Conservation (phyloP, 2,113 vertebrate species). For the Neofelis nebulosa region DNA sequence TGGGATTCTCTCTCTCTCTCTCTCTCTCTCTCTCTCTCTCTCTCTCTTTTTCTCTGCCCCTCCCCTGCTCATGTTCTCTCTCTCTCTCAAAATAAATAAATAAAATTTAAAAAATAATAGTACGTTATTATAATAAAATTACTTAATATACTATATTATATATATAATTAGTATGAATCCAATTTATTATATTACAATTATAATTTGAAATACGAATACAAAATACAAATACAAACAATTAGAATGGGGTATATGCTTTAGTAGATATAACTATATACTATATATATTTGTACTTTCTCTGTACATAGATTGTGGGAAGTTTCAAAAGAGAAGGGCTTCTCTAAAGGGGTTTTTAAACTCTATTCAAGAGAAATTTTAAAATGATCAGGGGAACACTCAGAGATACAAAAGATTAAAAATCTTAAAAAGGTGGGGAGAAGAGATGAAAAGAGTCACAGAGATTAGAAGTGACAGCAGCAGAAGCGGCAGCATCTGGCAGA, state of each 20-base stretch:
- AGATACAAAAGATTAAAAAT: neutral
- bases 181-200: neutral
- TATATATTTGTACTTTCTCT: neutral
- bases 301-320: neutral
- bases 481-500: too few species aligned
- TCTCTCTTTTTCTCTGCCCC: too few species aligned
- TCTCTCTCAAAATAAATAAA: too few species aligned
- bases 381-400: neutral
- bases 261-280: neutral
- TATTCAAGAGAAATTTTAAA: neutral
- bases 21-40: too few species aligned
- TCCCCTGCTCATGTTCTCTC: too few species aligned
- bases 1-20: too few species aligned
- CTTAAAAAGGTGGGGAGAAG: neutral
- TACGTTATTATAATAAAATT: neutral
- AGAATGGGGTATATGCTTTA: neutral
- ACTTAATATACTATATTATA: neutral
- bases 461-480: neutral
- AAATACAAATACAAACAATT: neutral
- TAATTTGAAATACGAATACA: neutral
- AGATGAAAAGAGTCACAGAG: neutral
- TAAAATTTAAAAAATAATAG: too few species aligned
- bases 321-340: neutral
- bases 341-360: neutral
- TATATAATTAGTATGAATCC: neutral